Conservation (phyloP, 2,888 invertebrate species). For the Synanthedon andrenaeformis region DNA sequence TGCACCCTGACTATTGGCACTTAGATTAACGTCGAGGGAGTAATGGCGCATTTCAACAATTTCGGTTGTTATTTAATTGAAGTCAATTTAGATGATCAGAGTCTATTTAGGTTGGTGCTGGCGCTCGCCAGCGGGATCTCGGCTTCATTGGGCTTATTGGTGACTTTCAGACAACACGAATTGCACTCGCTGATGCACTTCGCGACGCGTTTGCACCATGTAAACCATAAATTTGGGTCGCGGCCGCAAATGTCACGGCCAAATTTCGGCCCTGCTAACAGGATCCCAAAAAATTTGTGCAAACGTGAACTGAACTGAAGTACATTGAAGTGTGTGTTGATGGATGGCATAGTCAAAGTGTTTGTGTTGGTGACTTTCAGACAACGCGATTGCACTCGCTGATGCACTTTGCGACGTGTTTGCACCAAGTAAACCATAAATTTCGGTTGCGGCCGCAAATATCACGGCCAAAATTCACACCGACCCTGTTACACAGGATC, state of each 20-base stretch:
- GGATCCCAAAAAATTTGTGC: background rate
- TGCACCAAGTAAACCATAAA: constrained; percentile 31
- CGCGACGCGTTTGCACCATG: constrained; percentile 48
- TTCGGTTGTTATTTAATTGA: constrained; percentile 72
- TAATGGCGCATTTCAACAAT: constrained; percentile 71
- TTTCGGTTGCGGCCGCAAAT: constrained; percentile 24
- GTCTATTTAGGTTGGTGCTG: constrained; percentile 72
- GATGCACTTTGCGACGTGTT: constrained; percentile 62
- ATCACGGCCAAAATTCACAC: background rate
- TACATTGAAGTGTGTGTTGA: background rate
- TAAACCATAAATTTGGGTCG: constrained; percentile 28
- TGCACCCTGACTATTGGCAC: constrained; percentile 69
- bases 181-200: constrained; percentile 68
- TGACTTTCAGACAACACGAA: constrained; percentile 70
- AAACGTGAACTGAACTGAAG: background rate
- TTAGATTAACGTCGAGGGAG: constrained; percentile 69
- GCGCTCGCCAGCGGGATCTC: constrained; percentile 68
- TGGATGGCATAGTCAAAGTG: no score
- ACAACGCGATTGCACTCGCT: constrained; percentile 67
- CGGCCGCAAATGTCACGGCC: constrained; percentile 8
- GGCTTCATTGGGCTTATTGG: constrained; percentile 71
- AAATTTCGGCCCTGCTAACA: background rate
- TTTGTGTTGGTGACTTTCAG: constrained; percentile 63
- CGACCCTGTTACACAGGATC: background rate
- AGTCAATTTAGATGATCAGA: constrained; percentile 72